Evolutionary conservation across 2,797 vertebrate species (phyloP).

Genomic region (Propithecus deckenii): DNA sequence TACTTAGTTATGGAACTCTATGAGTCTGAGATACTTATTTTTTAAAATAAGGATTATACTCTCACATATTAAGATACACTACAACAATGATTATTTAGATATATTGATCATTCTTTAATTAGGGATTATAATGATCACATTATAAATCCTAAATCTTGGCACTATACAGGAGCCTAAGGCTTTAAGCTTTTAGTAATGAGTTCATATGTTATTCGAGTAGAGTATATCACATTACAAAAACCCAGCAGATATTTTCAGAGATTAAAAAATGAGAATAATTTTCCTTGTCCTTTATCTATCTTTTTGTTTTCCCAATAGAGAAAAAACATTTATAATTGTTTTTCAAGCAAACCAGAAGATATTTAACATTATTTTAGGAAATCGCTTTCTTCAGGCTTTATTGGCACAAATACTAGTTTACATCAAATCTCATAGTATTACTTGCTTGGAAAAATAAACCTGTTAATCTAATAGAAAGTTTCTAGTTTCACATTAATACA

Average conservation of each 20-base stretch:
- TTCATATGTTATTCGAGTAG: background rate
- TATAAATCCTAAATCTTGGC: background rate
- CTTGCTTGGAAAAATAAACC: conserved; percentile 41
- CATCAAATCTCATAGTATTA: background rate
- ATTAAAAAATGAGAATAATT: background rate
- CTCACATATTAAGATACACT: background rate
- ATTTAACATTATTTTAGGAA: conserved; percentile 39
- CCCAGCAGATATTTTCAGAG: background rate
- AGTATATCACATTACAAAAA: background rate
- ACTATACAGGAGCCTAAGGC: background rate
- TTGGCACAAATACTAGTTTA: background rate
- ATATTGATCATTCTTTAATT: background rate
- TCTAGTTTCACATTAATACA: conserved; percentile 43
- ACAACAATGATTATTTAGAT: background rate
- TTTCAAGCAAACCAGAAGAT: conserved; percentile 34
- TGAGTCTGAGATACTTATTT: background rate
- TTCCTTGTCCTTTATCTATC: background rate
- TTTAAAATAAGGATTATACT: background rate
- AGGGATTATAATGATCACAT: background rate
- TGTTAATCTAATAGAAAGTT: conserved; percentile 53
- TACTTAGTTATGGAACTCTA: background rate
- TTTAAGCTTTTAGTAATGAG: background rate
- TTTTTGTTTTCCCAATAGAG: background rate
- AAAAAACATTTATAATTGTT: background rate
- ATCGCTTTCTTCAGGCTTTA: background rate